Base-by-base conservation (phyloP, 2,888 invertebrate genomes). In the Drosophila multiciliata region DNA sequence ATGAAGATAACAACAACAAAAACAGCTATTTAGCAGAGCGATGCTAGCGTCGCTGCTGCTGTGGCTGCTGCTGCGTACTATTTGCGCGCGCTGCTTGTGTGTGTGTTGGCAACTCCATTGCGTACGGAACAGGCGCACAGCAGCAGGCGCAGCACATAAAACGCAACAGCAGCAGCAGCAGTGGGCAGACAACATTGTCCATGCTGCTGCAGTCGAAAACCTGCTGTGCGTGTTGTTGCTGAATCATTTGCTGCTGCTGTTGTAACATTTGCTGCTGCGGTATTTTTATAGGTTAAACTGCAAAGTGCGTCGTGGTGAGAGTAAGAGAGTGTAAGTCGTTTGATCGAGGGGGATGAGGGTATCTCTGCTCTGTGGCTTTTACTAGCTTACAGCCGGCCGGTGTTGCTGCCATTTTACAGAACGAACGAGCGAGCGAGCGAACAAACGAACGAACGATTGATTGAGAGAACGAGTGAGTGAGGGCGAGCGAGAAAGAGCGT, bases 261-360 rank as follows among this genome's bases (percentile, higher is more conserved):
- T 57, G 45, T 67, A 54, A 80, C 66, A 71, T 72, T 58, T 60
- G 66, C 55, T 69, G 77, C 75, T 88, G 77, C 78, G 83, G 82
- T 78, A 90, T 88, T 90, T 87, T 87, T 87, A 88, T 87, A 88
- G 87, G 87, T 87, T 87, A 87, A 87, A 90, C 90, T 86, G 87
- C 84, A 83, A 78, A 83, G 85, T 73, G 84, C 75, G 81, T 76
- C 57, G 81, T 57, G 36, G 26, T 38, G 55, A 29, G 55, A 38
- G 55, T n/a, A n/a, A 23, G 35, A 38, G 61, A 40, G 65, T 48
- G 11, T 11, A 20, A 11, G 53, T 32, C 17, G 53, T 33, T 35
- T 33, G 20, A 29, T 58, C 8, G 42, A 17, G 59, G 53, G 55
- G 48, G 53, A 54, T 66, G 9, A 5, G 36, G 58, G 20, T 26